Conservation (phyloP, 2,113 vertebrate genomes). For the Thamnophis sirtalis region DNA sequence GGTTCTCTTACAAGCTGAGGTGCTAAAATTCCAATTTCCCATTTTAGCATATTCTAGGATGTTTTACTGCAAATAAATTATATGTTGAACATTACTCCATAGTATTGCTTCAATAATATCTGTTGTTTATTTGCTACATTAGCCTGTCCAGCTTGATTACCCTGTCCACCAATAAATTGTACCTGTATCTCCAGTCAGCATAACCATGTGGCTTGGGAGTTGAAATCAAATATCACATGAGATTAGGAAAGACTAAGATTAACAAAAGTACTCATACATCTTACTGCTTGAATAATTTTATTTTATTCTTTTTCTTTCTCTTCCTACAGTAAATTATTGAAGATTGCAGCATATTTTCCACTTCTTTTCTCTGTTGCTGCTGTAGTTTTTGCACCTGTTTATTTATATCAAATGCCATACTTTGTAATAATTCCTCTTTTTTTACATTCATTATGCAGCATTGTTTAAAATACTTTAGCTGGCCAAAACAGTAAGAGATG, state of each 20-base stretch:
- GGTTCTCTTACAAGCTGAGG: neutral
- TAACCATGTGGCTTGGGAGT: neutral
- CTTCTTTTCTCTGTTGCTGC: slow-evolving; percentile 79
- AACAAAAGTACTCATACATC: neutral
- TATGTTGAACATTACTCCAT: neutral
- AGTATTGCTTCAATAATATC: neutral
- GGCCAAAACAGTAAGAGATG: neutral
- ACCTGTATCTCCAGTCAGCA: neutral
- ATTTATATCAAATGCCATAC: slow-evolving; percentile 86
- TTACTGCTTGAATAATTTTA: neutral
- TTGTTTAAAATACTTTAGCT: slow-evolving; percentile 67
- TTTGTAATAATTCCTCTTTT: slow-evolving; percentile 77
- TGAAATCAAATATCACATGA: neutral
- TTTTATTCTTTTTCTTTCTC: slow-evolving; percentile 24
- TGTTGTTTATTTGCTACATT: neutral
- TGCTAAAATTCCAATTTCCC: neutral
- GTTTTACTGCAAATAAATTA: neutral
- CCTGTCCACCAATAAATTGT: neutral
- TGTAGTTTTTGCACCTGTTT: slow-evolving; percentile 82
- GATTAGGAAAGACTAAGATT: neutral
- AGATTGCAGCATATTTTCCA: slow-evolving; percentile 72
- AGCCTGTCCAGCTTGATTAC: neutral
- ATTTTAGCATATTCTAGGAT: neutral
- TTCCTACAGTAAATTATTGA: slow-evolving; percentile 81
- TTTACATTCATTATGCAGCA: slow-evolving; percentile 78